A percentile compares a stretch with the other conserved stretches of the same genome.
These are phyloP conservation scores for Linnaemya tessellans DNA, from an alignment of 2,888 invertebrate genomes.

Conservation along the genomic window DNA sequence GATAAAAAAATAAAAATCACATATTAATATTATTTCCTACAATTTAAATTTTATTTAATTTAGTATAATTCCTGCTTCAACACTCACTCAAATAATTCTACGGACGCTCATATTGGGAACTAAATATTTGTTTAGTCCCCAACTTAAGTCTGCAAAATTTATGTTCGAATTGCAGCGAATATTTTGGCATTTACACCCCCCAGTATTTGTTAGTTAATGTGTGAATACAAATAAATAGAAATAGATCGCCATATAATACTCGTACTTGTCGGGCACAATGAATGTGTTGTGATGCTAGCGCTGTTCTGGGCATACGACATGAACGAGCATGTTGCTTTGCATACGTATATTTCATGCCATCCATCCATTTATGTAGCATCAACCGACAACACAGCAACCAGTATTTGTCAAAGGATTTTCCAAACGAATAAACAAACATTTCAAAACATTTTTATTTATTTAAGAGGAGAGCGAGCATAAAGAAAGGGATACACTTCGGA, in stretches of 20 bases:
- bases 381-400: conserved; percentile 22
- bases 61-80: not conserved
- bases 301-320: conserved; percentile 11
- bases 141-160: conserved; percentile 12
- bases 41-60: not conserved
- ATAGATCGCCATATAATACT: conserved; percentile 20
- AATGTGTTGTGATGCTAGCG: not conserved
- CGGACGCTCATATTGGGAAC: not conserved
- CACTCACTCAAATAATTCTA: not conserved
- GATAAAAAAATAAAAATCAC: too few relatives aligned
- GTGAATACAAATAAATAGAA: conserved; percentile 32
- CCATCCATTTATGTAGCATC: conserved; percentile 32
- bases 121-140: not conserved
- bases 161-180: not conserved
- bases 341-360: conserved; percentile 22
- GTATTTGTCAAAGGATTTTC: conserved; percentile 56
- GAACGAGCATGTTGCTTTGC: conserved; percentile 13
- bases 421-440: conserved; percentile 63
- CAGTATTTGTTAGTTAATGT: conserved; percentile 24
- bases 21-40: too few relatives aligned
- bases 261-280: not conserved
- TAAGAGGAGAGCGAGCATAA: not conserved
- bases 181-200: not conserved
- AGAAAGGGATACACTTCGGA: not conserved
- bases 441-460: conserved; percentile 54